A percentile compares a stretch with the other conserved stretches of the same genome.
Conservation (phyloP, 1,140 invertebrate genomes). For the Drosophila orena region DNA sequence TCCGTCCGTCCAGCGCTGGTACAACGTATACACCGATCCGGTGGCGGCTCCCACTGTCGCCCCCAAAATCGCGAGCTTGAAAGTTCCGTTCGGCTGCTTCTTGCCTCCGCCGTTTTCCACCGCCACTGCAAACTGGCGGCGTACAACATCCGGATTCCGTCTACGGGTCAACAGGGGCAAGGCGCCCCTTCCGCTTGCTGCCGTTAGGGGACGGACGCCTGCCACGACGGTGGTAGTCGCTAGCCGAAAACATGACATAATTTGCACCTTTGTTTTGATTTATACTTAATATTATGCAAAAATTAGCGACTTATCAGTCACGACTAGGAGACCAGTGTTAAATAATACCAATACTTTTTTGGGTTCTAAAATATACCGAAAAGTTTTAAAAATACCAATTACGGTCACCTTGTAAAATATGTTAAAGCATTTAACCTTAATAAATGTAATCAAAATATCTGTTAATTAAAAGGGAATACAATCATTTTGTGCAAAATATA, state of each 20-base stretch:
- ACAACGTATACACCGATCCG: slow-evolving; percentile 77
- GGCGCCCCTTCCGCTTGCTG: slow-evolving; percentile 3
- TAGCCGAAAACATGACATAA: slow-evolving; percentile 63
- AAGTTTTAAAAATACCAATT: no score
- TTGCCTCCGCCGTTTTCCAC: slow-evolving; percentile 2
- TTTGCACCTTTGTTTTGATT: slow-evolving; percentile 18
- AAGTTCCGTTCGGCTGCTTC: slow-evolving; percentile 61
- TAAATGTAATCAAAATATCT: no score
- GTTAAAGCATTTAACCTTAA: no score
- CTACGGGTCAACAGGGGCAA: slow-evolving; percentile 27
- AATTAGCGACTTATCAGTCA: slow-evolving; percentile 29
- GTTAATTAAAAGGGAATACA: no score
- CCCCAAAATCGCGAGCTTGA: slow-evolving; percentile 86
- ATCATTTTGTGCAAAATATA: background rate
- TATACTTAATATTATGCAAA: slow-evolving; percentile 67
- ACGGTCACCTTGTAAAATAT: no score
- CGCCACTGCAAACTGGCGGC: slow-evolving; percentile 49
- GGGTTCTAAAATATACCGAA: no score
- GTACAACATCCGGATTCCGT: slow-evolving; percentile 13
- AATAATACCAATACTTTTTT: no score
- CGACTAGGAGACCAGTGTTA: slow-evolving; percentile 14
- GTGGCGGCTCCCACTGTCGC: slow-evolving; percentile 85
- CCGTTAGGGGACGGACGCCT: slow-evolving; percentile 12
- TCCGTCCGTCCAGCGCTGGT: slow-evolving; percentile 59
- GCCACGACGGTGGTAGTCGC: slow-evolving; percentile 24